Conservation (phyloP, 2,888 invertebrate species). For the Tenodera sinensis region DNA sequence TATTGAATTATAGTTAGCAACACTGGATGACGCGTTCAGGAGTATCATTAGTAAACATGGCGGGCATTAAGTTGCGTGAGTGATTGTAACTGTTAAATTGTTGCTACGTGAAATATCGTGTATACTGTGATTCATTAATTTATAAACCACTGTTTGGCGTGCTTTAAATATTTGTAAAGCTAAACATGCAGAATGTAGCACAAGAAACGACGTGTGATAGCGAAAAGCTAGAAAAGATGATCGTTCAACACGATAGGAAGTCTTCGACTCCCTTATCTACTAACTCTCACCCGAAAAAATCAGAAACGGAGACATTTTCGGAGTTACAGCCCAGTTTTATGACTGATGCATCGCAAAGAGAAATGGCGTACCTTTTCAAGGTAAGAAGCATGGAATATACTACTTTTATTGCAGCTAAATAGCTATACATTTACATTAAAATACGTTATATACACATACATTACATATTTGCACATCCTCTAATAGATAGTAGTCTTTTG, state of each 20-base stretch:
- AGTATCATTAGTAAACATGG: slow-evolving; percentile 75
- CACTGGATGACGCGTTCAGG: slow-evolving; percentile 60
- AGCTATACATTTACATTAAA: too few species aligned
- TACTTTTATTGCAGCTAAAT: too few species aligned
- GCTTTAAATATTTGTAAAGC: slow-evolving; percentile 58
- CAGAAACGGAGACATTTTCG: slow-evolving; percentile 83
- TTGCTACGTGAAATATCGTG: slow-evolving; percentile 40
- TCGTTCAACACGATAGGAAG: slow-evolving; percentile 53
- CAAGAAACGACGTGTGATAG: slow-evolving; percentile 70
- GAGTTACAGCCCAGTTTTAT: slow-evolving; percentile 83
- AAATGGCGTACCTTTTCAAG: slow-evolving; percentile 95
- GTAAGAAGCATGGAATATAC: slow-evolving; percentile 53
- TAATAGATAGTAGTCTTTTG: too few species aligned
- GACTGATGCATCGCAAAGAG: slow-evolving; percentile 92
- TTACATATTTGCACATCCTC: too few species aligned
- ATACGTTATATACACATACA: too few species aligned
- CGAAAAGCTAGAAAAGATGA: slow-evolving; percentile 77
- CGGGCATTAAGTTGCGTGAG: slow-evolving; percentile 60
- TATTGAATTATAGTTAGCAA: too few species aligned
- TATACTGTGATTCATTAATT: slow-evolving; percentile 41
- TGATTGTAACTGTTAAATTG: slow-evolving; percentile 45
- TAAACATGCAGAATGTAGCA: slow-evolving; percentile 91
- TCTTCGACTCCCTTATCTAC: slow-evolving; percentile 80
- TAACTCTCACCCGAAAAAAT: slow-evolving; percentile 77
- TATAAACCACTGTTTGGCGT: slow-evolving; percentile 45